A percentile compares a stretch with the other conserved stretches of the same genome.
These are phyloP conservation scores for Pharmacophagus antenor DNA, from an alignment of 2,888 invertebrate genomes.

Conservation along the genomic window DNA sequence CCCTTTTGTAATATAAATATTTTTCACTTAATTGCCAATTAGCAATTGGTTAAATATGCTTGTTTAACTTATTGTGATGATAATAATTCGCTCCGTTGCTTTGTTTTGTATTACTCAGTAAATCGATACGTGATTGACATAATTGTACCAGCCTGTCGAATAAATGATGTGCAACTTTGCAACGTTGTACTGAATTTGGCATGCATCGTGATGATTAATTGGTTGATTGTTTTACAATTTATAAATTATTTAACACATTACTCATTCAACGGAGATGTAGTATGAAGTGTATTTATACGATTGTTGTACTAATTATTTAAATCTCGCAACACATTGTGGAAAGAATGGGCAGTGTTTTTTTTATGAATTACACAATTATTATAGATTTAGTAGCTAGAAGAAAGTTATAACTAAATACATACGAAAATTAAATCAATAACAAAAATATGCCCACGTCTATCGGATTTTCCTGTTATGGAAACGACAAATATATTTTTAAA, in stretches of 20 bases:
- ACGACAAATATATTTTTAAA: too few species aligned
- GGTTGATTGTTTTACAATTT: conserved; percentile 17
- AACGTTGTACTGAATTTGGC: conserved; percentile 8
- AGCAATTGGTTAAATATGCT: not conserved
- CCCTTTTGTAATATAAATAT: not conserved
- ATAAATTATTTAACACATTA: conserved; percentile 19
- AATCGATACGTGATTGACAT: conserved; percentile 52
- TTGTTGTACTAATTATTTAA: not conserved
- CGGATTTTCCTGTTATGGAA: too few species aligned
- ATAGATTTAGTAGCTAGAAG: too few species aligned
- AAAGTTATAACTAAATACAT: too few species aligned
- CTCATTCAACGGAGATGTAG: not conserved
- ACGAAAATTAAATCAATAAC: too few species aligned
- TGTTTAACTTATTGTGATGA: conserved; percentile 30
- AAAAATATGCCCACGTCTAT: too few species aligned
- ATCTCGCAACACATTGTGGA: not conserved
- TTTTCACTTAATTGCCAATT: not conserved
- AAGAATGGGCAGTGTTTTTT: not conserved
- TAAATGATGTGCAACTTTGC: conserved; percentile 16
- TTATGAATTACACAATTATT: too few species aligned
- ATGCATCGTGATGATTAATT: conserved; percentile 22
- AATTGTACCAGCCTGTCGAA: conserved; percentile 20
- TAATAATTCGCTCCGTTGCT: conserved; percentile 27
- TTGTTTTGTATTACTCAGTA: conserved; percentile 45
- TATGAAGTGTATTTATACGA: not conserved